Base-by-base conservation (phyloP, 2,888 invertebrate species). In the Synanthedon formicaeformis region DNA sequence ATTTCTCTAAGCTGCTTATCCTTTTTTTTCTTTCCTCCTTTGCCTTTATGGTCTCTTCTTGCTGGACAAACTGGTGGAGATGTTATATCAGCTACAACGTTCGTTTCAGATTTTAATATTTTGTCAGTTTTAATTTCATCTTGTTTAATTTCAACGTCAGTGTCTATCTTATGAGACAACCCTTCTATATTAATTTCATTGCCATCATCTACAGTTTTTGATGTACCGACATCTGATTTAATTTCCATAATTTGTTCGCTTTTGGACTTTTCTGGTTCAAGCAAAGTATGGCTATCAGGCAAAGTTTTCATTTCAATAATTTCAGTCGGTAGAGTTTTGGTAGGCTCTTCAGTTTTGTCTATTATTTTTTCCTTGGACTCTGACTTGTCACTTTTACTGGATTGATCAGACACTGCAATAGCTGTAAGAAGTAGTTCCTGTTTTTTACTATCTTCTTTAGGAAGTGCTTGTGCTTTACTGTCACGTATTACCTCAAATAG, bases 21-120 rank as follows among this genome's bases (percentile, higher is more conserved):
- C 34, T 10, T 34, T 67, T 81, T 86, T 58, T 82, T 86, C 3
- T 69, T 65, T 64, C 83, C 86, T 8, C 73, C 63, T 70, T 83
- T 86, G 5, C 75, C 73, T 64, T 82, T 86, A 40, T 75, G 66
- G 51, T 83, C 83, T 67, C 75, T 82, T 64, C 81, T 75, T 41
- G 70, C 58, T 11, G 84, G 82, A 53, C 73, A 75, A 34, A 73
- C 58, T 10, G 71, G 68, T 16, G 60, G 54, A 41, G 71, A 67
- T 6, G 66, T 65, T 4, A 41, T 18, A 0, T 50, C 48, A 12
- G 27, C 1, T 27, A 52, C 53, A 51, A 51, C 45, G 27, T 52
- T 53, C n/a, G 48, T 48, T 52, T 69, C 67, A 27, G 34, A 2
- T 3, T 49, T 23, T 34, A 54, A 34, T 11, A 40, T 34, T 51